Conservation (phyloP, 2,888 invertebrate species). For the Andrena trimmerana region DNA sequence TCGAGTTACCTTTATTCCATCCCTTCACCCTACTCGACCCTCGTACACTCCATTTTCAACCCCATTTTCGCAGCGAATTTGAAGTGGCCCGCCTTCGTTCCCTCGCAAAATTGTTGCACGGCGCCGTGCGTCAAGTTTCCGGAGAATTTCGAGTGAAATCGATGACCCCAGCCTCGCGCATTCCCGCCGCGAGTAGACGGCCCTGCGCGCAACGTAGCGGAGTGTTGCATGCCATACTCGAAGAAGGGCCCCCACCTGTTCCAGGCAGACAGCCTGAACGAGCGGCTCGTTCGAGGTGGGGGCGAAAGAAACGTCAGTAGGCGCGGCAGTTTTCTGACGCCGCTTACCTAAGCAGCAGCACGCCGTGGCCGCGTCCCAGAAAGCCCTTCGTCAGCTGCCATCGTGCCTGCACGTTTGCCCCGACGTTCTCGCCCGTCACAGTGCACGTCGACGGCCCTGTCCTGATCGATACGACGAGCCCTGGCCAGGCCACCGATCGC, state of each 20-base stretch:
- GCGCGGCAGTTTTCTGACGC: slow-evolving; percentile 82
- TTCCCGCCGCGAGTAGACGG: slow-evolving; percentile 36
- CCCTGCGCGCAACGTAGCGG: slow-evolving; percentile 70
- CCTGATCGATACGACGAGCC: slow-evolving; percentile 65
- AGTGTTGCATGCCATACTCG: slow-evolving; percentile 68
- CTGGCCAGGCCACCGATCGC: background rate
- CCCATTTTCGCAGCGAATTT: too few relatives aligned
- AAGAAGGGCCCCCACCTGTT: slow-evolving; percentile 81
- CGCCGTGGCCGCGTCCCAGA: slow-evolving; percentile 33
- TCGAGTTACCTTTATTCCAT: too few relatives aligned
- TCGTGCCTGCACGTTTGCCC: slow-evolving; percentile 30
- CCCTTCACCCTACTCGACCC: too few relatives aligned
- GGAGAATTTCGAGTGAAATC: too few relatives aligned
- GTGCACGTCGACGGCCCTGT: slow-evolving; percentile 37
- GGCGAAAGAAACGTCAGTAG: slow-evolving; percentile 74
- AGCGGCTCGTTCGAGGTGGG: slow-evolving; percentile 41
- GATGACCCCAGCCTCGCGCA: too few relatives aligned
- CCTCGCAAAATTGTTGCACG: too few relatives aligned
- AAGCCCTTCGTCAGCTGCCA: slow-evolving; percentile 56
- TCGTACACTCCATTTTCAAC: too few relatives aligned
- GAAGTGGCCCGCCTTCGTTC: too few relatives aligned
- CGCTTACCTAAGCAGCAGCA: slow-evolving; percentile 72
- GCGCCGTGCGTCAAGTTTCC: too few relatives aligned
- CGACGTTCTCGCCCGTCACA: slow-evolving; percentile 4
- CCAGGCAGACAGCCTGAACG: slow-evolving; percentile 64